Evolutionary conservation across 2,797 vertebrate species (phyloP).

Genomic region (Oryzias dopingdopingensis): DNA sequence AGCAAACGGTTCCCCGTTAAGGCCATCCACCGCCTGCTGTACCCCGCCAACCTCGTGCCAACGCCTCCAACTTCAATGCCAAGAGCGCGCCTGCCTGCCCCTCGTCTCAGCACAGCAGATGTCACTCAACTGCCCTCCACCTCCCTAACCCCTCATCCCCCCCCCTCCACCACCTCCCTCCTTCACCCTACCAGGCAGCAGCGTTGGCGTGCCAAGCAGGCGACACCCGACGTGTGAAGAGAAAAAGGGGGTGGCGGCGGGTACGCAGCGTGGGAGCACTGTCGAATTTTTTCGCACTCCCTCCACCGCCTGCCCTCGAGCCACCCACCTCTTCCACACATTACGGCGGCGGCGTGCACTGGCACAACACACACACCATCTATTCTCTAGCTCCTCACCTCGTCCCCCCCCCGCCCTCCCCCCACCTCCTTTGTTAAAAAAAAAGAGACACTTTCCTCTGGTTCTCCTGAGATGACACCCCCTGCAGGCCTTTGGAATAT

Average conservation of each 20-base stretch:
- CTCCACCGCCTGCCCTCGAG: slow-evolving; percentile 32
- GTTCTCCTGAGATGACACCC: slow-evolving; percentile 77
- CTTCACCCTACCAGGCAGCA: slow-evolving; percentile 77
- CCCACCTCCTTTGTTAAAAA: slow-evolving; percentile 23
- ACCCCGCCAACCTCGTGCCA: slow-evolving; percentile 73
- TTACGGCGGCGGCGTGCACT: slow-evolving; percentile 44
- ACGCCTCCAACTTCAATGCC: slow-evolving; percentile 80
- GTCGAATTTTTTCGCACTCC: slow-evolving; percentile 54
- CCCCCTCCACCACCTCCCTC: slow-evolving; percentile 4
- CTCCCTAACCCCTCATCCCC: slow-evolving; percentile 49
- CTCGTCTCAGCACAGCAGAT: slow-evolving; percentile 86
- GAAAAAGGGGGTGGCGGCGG: slow-evolving; percentile 51
- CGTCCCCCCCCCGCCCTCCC: neutral
- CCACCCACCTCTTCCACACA: slow-evolving; percentile 48
- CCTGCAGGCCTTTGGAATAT: slow-evolving; percentile 83
- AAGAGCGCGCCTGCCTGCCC: slow-evolving; percentile 80
- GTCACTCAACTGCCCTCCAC: slow-evolving; percentile 85
- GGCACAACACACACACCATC: slow-evolving; percentile 48
- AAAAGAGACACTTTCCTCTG: slow-evolving; percentile 68
- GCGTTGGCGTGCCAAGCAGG: slow-evolving; percentile 58
- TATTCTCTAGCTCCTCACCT: slow-evolving; percentile 17
- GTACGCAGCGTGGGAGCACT: slow-evolving; percentile 69
- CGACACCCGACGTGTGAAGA: slow-evolving; percentile 78
- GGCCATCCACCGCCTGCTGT: slow-evolving; percentile 85
- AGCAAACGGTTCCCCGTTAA: slow-evolving; percentile 85